Base-by-base conservation (phyloP, 2,797 vertebrate species). In the Gymnoscopelus microlampas region DNA sequence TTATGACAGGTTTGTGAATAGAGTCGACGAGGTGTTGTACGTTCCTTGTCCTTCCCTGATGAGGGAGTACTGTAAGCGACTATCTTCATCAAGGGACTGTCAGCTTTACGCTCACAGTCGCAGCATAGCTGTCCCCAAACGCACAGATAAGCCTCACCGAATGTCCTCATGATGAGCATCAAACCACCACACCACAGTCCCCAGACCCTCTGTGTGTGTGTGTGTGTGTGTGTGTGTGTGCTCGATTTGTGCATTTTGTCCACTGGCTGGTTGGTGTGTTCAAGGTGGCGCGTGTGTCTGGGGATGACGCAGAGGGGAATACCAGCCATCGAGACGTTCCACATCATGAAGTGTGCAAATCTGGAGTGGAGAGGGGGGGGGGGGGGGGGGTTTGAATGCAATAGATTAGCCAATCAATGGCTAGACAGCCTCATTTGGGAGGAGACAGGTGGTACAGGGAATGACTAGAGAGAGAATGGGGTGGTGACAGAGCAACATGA, bases 321-420 rank as follows among this genome's bases (percentile, higher is more conserved):
- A 82, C 82, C 82, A 81, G 85, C 75, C 79, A 80, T 82, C 56
- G 77, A 87, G 89, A 87, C 73, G 79, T 90, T 91, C 88, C 87
- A 78, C 79, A 86, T 88, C 90, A 89, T 87, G 79, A 88, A 88
- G 85, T 90, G 90, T 89, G 87, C 87, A 91, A 89, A 91, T 91
- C 88, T 87, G 79, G 70, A 53, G 63, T 64, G 71, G 35, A 57
- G 73, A 23, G 24, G 24, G 60, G 48, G 35, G 49, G 48, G 24
- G 13, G 60, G 48, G 35, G 49, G 4, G 78, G 74, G 86, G 88
- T 89, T 81, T 84, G 71, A 80, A 53, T 57, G 70, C 82, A 89
- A 85, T 77, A 77, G 80, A 88, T 86, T 78, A 71, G 83, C 73
- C 49, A 53, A 85, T 86, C 88, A 88, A 87, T 77, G 86, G 89